Evolutionary conservation across 1,140 invertebrate species (phyloP).

Genomic region (Zophobas atratus): DNA sequence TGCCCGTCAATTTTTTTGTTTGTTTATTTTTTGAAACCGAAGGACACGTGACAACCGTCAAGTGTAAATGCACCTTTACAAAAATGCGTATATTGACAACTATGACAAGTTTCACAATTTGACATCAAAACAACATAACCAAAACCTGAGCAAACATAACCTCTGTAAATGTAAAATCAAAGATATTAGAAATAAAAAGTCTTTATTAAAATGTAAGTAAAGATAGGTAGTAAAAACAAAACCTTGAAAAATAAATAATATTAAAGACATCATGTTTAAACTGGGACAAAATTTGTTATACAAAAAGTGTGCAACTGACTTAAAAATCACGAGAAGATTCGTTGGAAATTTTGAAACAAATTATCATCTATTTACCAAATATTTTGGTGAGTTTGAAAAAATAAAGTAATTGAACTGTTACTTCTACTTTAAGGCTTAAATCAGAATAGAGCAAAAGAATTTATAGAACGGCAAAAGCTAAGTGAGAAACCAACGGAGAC

Average conservation of each 20-base stretch:
- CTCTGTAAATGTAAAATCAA: too few species aligned
- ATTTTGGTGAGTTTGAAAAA: constrained; percentile 18
- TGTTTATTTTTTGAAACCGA: too few species aligned
- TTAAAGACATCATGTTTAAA: not conserved
- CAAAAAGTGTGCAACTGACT: not conserved
- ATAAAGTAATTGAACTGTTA: not conserved
- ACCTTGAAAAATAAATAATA: not conserved
- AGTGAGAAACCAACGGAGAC: not conserved
- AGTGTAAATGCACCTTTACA: too few species aligned
- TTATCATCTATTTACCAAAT: not conserved
- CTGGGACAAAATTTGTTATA: not conserved
- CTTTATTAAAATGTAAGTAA: too few species aligned
- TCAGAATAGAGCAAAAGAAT: not conserved
- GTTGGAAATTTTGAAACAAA: constrained; percentile 1
- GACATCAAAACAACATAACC: too few species aligned
- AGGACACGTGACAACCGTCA: too few species aligned
- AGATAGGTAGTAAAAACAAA: not conserved
- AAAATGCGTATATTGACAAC: too few species aligned
- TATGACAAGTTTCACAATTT: too few species aligned
- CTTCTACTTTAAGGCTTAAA: constrained; percentile 1
- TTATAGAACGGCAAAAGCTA: constrained; percentile 3
- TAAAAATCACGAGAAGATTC: not conserved
- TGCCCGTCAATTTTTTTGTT: too few species aligned
- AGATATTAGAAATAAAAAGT: too few species aligned
- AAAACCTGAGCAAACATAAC: too few species aligned